Percentiles rank a stretch among this genome's conserved stretches.
Evolutionary conservation across 2,797 vertebrate species (phyloP).

Genomic region (Tapirus indicus): DNA sequence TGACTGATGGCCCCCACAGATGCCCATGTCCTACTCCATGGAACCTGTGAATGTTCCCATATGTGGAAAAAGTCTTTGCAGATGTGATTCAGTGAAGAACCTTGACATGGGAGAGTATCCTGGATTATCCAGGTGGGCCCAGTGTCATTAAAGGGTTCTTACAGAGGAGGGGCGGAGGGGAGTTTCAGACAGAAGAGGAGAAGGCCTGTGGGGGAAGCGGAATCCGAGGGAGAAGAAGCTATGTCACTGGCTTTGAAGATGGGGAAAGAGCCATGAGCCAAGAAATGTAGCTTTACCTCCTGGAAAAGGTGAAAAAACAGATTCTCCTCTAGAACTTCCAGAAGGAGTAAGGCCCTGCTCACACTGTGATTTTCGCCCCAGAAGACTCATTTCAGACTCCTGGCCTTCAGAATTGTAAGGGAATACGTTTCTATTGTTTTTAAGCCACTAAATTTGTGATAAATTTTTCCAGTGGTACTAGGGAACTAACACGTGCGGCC

Average conservation of each 20-base stretch:
- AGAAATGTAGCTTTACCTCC: neutral
- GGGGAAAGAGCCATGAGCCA: neutral
- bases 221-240: too few species aligned
- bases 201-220: neutral
- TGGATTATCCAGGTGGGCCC: neutral
- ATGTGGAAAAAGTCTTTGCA: neutral
- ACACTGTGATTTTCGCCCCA: neutral
- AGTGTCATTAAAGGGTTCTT: too few species aligned
- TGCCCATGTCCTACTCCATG: neutral
- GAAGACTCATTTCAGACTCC: neutral
- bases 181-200: neutral
- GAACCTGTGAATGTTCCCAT: neutral
- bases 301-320: neutral
- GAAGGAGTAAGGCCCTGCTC: too few species aligned
- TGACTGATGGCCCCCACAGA: neutral
- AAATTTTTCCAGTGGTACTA: neutral
- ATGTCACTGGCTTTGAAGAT: too few species aligned
- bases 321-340: neutral
- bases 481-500: neutral
- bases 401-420: neutral
- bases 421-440: neutral
- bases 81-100: neutral
- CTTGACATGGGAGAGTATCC: neutral
- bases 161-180: neutral
- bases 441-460: neutral